Base-by-base conservation (phyloP, 2,797 vertebrate genomes). In the Enteromius afrohamiltoni region DNA sequence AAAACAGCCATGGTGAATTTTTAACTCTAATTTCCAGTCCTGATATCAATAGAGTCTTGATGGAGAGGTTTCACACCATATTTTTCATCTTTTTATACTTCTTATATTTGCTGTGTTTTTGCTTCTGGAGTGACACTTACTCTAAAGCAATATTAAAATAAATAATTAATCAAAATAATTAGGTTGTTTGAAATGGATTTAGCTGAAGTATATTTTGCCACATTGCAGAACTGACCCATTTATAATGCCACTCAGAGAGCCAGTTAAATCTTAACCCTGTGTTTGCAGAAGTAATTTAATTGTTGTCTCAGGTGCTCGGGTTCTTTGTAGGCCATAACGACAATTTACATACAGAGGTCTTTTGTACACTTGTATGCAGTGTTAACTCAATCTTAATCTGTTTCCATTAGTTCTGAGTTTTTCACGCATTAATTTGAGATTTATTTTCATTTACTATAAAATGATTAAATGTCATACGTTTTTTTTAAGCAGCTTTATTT, bases 241-340 rank as follows among this genome's bases (percentile, higher is more conserved):
- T 53, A 11, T 74, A 74, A 73, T n/a, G 70, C 7, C 53, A 26
- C 31, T 58, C 37, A 17, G 2, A 45, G 7, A 77, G 10, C 19
- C 62, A n/a, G 62, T 67, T 51, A 51, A 78, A 51, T 49, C 77
- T 67, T 79, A 51, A 79, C 60, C 13, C 29, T 67, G 37, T 79
- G 77, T 79, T 79, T 67, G 62, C 26, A 23, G 5, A 49, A 29
- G 42, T 49, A 5, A 51, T 67, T 79, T n/a, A 37, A 79, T 14
- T 79, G 62, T 79, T 79, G 62, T 79, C 77, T 79, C 62, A 79
- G 77, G 62, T 67, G 51, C 34, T 80, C 67, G 21, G 67, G 31
- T 58, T 70, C 37, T 58, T 26, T 17, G 49, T 55, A 29, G 3
- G 49, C 64, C 64, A 53, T 67, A 49, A 17, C 19, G 13, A 53